Conservation (phyloP, 2,888 invertebrate genomes). For the Drosophila fungiperda region DNA sequence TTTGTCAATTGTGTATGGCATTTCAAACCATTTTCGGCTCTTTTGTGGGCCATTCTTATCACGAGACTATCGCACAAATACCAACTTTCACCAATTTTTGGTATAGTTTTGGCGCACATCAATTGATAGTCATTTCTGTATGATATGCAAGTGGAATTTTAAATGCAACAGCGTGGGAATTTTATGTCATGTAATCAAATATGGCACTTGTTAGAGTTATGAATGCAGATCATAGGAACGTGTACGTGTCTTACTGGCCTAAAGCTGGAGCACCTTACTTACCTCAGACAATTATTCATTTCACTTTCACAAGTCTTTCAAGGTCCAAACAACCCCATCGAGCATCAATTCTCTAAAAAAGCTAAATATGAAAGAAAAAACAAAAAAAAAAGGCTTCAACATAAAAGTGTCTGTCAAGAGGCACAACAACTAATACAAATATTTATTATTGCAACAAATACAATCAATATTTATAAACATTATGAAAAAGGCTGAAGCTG, state of each 20-base stretch:
- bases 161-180: constrained; percentile 47
- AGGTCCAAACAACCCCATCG: constrained; percentile 34
- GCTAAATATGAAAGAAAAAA: constrained; percentile 23
- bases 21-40: constrained; percentile 38
- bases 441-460: constrained; percentile 65
- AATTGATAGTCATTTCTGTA: constrained; percentile 42
- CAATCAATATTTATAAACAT: constrained; percentile 69
- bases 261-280: constrained; percentile 2
- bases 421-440: constrained; percentile 52
- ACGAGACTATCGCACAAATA: constrained; percentile 9
- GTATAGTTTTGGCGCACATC: constrained; percentile 42
- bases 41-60: constrained; percentile 29
- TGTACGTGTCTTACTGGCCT: constrained; percentile 10
- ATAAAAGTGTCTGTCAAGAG: constrained; percentile 38
- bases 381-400: constrained; percentile 43
- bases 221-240: constrained; percentile 25
- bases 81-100: constrained; percentile 47
- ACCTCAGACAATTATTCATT: constrained; percentile 18
- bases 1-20: constrained; percentile 47
- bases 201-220: constrained; percentile 36
- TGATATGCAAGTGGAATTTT: constrained; percentile 61
- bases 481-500: constrained; percentile 60
- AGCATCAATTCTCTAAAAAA: constrained; percentile 27
- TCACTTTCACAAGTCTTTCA: constrained; percentile 48
- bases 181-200: constrained; percentile 10